Evolutionary conservation across 1,140 invertebrate species (phyloP).

Genomic region (Acromyrmex charruanus): DNA sequence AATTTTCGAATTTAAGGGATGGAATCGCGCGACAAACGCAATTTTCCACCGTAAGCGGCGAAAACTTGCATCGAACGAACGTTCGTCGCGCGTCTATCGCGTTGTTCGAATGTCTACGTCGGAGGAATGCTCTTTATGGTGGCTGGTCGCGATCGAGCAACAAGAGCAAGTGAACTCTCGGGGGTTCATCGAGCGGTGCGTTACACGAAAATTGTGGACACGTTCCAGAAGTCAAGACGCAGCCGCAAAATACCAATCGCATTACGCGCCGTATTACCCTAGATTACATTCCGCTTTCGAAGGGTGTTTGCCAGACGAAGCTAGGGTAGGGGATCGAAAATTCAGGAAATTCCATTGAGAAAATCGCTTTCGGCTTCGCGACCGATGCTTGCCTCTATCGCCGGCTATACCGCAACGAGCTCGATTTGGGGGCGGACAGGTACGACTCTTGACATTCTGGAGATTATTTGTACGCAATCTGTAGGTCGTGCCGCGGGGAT

Average conservation of each 20-base stretch:
- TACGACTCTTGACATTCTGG: slow-evolving; percentile 46
- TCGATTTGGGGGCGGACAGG: slow-evolving; percentile 55
- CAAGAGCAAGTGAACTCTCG: slow-evolving; percentile 28
- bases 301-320: background rate
- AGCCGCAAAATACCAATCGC: slow-evolving; percentile 59
- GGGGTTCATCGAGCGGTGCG: slow-evolving; percentile 41
- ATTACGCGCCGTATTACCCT: slow-evolving; percentile 52
- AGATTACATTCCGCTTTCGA: slow-evolving; percentile 62
- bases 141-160: background rate
- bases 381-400: background rate
- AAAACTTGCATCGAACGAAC: background rate
- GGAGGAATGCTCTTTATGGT: slow-evolving; percentile 47
- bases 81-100: slow-evolving; percentile 16
- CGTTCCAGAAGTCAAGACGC: slow-evolving; percentile 61
- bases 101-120: slow-evolving; percentile 31
- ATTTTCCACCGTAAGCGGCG: slow-evolving; percentile 2
- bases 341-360: slow-evolving; percentile 62
- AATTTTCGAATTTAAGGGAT: background rate
- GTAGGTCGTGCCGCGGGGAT: slow-evolving; percentile 52
- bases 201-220: slow-evolving; percentile 63
- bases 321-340: slow-evolving; percentile 15
- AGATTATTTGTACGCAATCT: slow-evolving; percentile 75
- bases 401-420: slow-evolving; percentile 15
- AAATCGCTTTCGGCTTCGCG: slow-evolving; percentile 52
- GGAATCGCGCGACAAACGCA: background rate